phyloP scores from a whole-genome alignment of 2,797 vertebrate species.

The Hoplostethus mediterraneus region DNA sequence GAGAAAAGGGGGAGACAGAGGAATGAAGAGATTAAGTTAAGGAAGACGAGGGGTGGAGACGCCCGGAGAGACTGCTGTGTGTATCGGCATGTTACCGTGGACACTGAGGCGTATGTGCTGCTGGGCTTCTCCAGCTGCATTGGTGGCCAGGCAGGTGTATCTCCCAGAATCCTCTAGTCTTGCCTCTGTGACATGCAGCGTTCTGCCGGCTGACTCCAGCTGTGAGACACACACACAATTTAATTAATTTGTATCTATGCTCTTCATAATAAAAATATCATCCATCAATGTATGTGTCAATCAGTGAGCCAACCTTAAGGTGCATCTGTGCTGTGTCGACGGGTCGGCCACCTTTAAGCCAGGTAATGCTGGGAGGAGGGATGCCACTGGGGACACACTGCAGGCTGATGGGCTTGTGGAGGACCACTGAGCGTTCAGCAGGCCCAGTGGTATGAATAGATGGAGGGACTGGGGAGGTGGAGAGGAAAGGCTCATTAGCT shows the following conservation, averaged over 20 bases:
- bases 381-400: conserved; percentile 93
- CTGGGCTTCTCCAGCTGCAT: conserved; percentile 94
- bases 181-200: conserved; percentile 87
- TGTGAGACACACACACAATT: conserved; percentile 65
- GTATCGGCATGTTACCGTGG: conserved; percentile 87
- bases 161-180: conserved; percentile 90
- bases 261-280: neutral
- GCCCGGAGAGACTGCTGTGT: conserved; percentile 5
- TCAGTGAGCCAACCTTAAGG: conserved; percentile 82
- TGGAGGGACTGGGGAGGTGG: conserved; percentile 89
- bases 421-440: conserved; percentile 88
- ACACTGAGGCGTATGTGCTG: conserved; percentile 89
- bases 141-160: conserved; percentile 96
- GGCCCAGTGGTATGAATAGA: conserved; percentile 88
- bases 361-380: conserved; percentile 93
- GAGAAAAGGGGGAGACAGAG: conserved; percentile 17
- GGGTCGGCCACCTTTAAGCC: conserved; percentile 94
- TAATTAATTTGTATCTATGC: neutral
- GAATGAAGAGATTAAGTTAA: conserved; percentile 15
- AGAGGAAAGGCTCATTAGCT: conserved; percentile 5
- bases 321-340: conserved; percentile 90
- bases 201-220: conserved; percentile 92
- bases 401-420: conserved; percentile 86
- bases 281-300: neutral
- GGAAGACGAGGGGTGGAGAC: conserved; percentile 18